Base-by-base conservation (phyloP, 2,888 invertebrate species). In the Eutolmus rufibarbis region DNA sequence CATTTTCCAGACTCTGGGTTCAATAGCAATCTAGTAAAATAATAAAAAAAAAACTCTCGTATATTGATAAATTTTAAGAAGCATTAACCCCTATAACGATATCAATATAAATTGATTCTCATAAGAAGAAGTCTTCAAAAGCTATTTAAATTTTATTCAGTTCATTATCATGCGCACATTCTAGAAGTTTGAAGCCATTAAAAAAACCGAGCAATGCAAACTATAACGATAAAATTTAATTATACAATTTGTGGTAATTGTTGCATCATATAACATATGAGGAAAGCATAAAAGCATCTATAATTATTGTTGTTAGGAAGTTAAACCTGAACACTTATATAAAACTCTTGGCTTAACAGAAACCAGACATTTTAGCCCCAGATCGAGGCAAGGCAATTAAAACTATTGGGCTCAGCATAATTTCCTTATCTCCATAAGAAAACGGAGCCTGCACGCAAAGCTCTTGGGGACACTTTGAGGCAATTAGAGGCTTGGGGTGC, bases 401-500 rank as follows among this genome's bases (percentile, higher is more conserved):
- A 82, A 57, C 57, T 56, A 57, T 12, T 2, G 12, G 31, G 19
- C 40, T 57, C 37, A 34, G 37, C 19, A 82, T 76, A 37, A 57
- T 57, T 57, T 31, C 28, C 57, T 66, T 82, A 82, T 81, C 82
- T 82, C 66, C 19, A 31, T 81, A 56, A 57, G 66, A 37, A 82
- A 82, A 82, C 1, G 66, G 66, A 23, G 14, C 31, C n/a, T 82
- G 66, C 82, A 82, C 82, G 82, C 82, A 82, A 82, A 82, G 82
- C 82, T 16, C 37, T 14, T 66, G 66, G 19, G 31, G 82, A 82
- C 56, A 82, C 31, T 37, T 82, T 37, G 19, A 37, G n/a, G 66
- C 82, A 82, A 82, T 82, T 82, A 51, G 82, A 34, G 28, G 19
- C 66, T 19, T n/a, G n/a, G 31, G 34, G 31, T 79, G 82, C 57